These are phyloP conservation scores for Melieria picta DNA, from an alignment of 2,888 invertebrate genomes.

Conservation along the genomic window DNA sequence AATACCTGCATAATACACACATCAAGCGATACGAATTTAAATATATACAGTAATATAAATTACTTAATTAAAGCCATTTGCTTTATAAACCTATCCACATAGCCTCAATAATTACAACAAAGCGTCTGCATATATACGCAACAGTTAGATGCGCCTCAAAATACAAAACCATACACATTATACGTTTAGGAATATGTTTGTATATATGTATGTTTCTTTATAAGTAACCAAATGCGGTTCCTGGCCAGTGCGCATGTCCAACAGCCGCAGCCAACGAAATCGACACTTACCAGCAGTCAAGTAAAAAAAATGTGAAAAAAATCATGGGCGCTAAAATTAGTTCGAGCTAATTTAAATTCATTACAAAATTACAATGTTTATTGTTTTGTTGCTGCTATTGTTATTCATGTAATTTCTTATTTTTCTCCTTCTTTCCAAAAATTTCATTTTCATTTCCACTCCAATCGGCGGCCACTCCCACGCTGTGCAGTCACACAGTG, in stretches of 20 bases:
- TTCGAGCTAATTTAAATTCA: conserved; percentile 22
- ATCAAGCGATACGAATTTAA: too few species aligned
- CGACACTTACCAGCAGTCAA: background rate
- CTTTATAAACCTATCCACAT: background rate
- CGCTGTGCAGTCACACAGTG: conserved; percentile 22
- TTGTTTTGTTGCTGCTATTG: background rate
- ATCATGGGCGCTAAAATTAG: background rate
- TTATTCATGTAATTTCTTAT: background rate
- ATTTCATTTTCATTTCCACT: conserved; percentile 4
- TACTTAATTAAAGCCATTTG: background rate
- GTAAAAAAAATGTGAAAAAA: too few species aligned
- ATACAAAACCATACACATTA: background rate
- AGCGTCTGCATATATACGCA: too few species aligned
- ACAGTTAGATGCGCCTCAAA: background rate
- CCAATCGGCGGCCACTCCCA: conserved; percentile 11
- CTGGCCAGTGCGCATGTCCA: background rate
- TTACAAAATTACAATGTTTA: background rate
- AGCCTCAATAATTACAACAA: too few species aligned
- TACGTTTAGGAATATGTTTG: background rate
- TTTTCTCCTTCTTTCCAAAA: background rate
- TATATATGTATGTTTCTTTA: background rate
- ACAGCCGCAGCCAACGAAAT: background rate
- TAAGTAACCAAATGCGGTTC: background rate
- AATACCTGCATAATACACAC: too few species aligned
- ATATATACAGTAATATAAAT: background rate